Evolutionary conservation across 2,797 vertebrate species (phyloP).

Genomic region (Crocodylus rhombifer): DNA sequence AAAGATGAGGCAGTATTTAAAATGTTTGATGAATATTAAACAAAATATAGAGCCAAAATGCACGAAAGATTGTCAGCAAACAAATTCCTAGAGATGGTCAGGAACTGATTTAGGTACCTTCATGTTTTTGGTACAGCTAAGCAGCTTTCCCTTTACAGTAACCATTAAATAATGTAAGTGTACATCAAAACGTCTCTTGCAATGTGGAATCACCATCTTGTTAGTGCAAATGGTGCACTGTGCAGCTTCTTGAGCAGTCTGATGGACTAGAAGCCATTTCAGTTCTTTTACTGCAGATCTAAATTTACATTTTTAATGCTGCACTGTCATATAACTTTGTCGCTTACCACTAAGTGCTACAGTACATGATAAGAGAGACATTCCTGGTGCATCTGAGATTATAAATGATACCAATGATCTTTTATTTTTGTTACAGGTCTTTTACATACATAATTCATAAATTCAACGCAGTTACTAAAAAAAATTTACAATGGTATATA

Average conservation of each 20-base stretch:
- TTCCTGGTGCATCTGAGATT: not conserved
- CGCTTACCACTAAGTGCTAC: not conserved
- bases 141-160: constrained; percentile 28
- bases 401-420: not conserved
- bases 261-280: constrained; percentile 18
- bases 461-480: constrained; percentile 32
- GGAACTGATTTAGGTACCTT: constrained; percentile 5
- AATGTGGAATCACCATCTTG: not conserved
- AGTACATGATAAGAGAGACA: not conserved
- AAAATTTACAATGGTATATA: constrained; percentile 22
- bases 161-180: constrained; percentile 40
- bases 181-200: constrained; percentile 45
- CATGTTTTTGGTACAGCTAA: constrained; percentile 20
- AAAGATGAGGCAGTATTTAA: not conserved
- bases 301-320: constrained; percentile 47
- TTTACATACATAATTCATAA: constrained; percentile 36
- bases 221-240: constrained; percentile 4
- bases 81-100: not conserved
- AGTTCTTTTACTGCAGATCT: constrained; percentile 28
- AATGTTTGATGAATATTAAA: constrained; percentile 5
- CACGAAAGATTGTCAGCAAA: not conserved
- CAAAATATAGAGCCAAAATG: not conserved
- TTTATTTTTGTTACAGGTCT: constrained; percentile 16
- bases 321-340: not conserved
- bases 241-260: constrained; percentile 24